Evolutionary conservation across 2,113 vertebrate genomes (phyloP), one percentile per base, ranked within the genome.

Genomic region (Tachuris rubrigastra): DNA sequence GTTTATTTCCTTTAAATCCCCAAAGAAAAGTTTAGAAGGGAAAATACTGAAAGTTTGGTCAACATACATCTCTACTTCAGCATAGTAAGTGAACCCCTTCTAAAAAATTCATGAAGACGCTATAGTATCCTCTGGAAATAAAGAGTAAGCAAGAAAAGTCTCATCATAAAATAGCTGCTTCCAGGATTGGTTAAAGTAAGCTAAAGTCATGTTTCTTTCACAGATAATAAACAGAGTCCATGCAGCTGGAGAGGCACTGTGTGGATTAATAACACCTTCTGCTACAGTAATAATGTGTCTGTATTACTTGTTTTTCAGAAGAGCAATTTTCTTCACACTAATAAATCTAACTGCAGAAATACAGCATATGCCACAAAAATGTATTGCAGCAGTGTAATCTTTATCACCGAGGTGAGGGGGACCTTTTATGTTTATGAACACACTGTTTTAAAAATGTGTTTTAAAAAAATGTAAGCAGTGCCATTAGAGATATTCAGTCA

Each of bases 271-370:
- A 76, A 67, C 69, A 82, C 27, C 80, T 68, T 81, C 94, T 94
- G 68, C 85, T 90, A 71, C 52, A 69, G 31, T 79, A 96, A 96
- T 91, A 94, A 85, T 73, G 52, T 91, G 23, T 83, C 65, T 91
- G 27, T 66, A 87, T 93, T 85, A 84, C 90, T 85, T 53, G 76
- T 82, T 95, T 86, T 96, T 93, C 87, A 96, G 71, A 96, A 87
- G 30, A 95, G 46, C 58, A 85, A 81, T 97, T 96, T 95, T 92
- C 85, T 94, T 68, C 44, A 93, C 65, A 65, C 59, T 67, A 82
- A 95, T 95, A 98, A 98, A 93, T 96, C 68, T 76, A 94, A 89
- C 87, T 80, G 90, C 41, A 97, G 59, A 97, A 96, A 95, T 87
- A 96, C 12, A 37, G 35, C 12, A 72, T 18, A 6, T 95, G 83